Evolutionary conservation across 1,140 invertebrate genomes (phyloP), one percentile per base, ranked within the genome.

Genomic region (Lucilia cuprina): DNA sequence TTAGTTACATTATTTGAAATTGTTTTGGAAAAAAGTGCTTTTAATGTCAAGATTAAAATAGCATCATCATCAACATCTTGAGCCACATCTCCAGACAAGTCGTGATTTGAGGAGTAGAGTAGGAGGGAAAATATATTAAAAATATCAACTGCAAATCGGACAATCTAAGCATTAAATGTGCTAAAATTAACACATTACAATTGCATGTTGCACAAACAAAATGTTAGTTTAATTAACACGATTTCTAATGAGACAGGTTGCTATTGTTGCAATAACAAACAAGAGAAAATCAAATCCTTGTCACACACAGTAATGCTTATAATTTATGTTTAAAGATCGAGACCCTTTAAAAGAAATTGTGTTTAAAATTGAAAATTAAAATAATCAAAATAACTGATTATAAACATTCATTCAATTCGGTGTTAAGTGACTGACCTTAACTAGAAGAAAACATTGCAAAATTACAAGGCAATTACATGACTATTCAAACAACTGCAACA

Each of bases 121-220:
- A 10, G 41, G 10, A 10, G 41, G 41, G 41, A 10, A 5, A 0
- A 41, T 41, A 41, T 3, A 41, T 41, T 41, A 41, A 41, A 41
- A 77, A 14, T 55, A 55, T 55, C 50, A 55, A 12, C 12, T 10
- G 50, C 12, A 8, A 55, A 55, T 17, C 12, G 12, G 12, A 14
- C 13, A 55, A 55, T 17, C 50, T 55, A 41, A n/a, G 17, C 75
- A 19, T 78, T 80, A 50, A 80, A 80, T 80, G 77, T 80, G 77
- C 77, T 80, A 80, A 80, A 80, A 50, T 77, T 77, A 70, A 70
- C 65, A 70, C 65, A n/a, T 70, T 70, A 7, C 65, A 70, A 70
- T 70, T 21, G 65, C 65, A 70, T 55, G n/a, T 25, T 70, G 8
- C 5, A 21, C 14, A 25, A 21, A 21, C n/a, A 65, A 65, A n/a